Conservation (phyloP, 1,140 invertebrate genomes). For the Nasonia vitripennis region DNA sequence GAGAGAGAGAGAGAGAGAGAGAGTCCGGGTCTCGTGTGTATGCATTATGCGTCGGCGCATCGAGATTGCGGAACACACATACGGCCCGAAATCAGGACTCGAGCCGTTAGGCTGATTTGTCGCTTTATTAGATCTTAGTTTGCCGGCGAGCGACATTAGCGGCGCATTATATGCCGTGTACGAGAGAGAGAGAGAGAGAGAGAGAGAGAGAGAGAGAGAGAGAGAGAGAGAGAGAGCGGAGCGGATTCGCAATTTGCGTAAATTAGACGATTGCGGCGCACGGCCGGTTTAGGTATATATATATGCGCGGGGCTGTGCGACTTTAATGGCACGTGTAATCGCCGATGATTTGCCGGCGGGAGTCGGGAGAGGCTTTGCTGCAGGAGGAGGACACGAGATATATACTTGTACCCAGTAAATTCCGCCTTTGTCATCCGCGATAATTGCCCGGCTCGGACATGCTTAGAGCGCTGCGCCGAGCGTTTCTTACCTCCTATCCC, state of each 20-base stretch:
- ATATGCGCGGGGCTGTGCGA: slow-evolving; percentile 1
- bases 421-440: slow-evolving; percentile 20
- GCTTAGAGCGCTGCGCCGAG: background rate
- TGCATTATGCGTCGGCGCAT: slow-evolving; percentile 2
- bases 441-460: background rate
- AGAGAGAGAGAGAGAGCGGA: no score
- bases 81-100: background rate
- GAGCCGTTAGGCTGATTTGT: slow-evolving; percentile 72
- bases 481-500: slow-evolving; percentile 17
- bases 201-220: no score
- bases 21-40: background rate
- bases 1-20: background rate
- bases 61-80: background rate
- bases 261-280: slow-evolving; percentile 69
- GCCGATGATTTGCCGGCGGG: slow-evolving; percentile 59
- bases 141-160: slow-evolving; percentile 49
- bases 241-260: slow-evolving; percentile 70
- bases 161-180: slow-evolving; percentile 16
- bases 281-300: no score
- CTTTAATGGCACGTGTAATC: slow-evolving; percentile 66
- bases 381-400: background rate
- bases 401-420: slow-evolving; percentile 6
- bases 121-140: slow-evolving; percentile 75
- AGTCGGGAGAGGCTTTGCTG: background rate
- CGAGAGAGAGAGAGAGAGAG: no score